Percentiles rank a stretch among this genome's conserved stretches.
These are phyloP conservation scores for Phrynocephalus versicolor DNA, from an alignment of 2,113 vertebrate genomes.

Conservation along the genomic window DNA sequence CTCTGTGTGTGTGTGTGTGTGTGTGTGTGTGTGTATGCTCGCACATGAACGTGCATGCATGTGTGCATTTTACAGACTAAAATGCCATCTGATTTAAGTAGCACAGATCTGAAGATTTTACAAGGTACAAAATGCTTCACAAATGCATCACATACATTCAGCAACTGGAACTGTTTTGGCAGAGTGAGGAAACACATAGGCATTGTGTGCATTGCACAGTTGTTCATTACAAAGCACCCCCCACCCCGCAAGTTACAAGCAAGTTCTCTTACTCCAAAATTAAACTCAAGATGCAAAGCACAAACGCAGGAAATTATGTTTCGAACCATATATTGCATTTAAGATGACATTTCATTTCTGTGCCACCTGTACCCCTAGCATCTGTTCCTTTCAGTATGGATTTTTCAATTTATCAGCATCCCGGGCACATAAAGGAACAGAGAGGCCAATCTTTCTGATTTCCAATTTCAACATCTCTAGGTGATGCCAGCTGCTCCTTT, in stretches of 20 bases:
- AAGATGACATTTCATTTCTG: conserved; percentile 39
- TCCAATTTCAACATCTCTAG: conserved; percentile 25
- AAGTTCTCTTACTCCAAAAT: conserved; percentile 39
- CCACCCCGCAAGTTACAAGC: background rate
- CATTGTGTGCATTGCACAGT: conserved; percentile 47
- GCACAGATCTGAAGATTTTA: conserved; percentile 54
- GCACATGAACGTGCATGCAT: too few species aligned
- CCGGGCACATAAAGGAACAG: background rate
- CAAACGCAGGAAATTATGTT: conserved; percentile 28
- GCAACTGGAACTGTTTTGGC: conserved; percentile 65
- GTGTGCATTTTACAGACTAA: too few species aligned
- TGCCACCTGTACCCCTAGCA: conserved; percentile 28
- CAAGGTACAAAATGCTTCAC: conserved; percentile 65
- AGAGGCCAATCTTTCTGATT: background rate
- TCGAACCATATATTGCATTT: background rate
- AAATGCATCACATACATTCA: conserved; percentile 65
- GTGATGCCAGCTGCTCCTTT: conserved; percentile 13
- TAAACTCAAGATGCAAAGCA: conserved; percentile 13
- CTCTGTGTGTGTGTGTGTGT: too few species aligned
- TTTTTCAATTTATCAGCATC: conserved; percentile 2
- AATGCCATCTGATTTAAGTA: conserved; percentile 12
- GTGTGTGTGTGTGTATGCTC: too few species aligned
- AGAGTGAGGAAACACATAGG: conserved; percentile 59
- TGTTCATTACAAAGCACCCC: conserved; percentile 43
- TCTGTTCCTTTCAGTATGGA: conserved; percentile 39